Evolutionary conservation across 1,140 invertebrate genomes (phyloP).

Genomic region (Octopus sinensis): DNA sequence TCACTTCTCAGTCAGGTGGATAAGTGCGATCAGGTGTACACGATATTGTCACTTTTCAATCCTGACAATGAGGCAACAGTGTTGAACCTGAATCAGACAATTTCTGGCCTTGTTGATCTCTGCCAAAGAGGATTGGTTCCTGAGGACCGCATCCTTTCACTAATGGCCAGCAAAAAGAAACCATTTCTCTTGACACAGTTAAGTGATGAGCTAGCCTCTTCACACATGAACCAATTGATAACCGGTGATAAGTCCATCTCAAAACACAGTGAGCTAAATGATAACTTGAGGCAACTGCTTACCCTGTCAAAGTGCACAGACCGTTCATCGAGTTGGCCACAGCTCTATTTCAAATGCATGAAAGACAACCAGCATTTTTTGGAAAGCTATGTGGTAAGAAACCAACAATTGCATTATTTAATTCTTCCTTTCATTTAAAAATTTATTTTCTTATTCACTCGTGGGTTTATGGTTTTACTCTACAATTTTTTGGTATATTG

Average conservation of each 20-base stretch:
- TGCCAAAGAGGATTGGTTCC: slow-evolving; percentile 23
- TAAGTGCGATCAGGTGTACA: slow-evolving; percentile 16
- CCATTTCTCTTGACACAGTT: slow-evolving; percentile 43
- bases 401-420: too few species aligned
- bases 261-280: slow-evolving; percentile 28
- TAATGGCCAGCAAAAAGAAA: slow-evolving; percentile 33
- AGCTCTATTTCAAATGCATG: slow-evolving; percentile 35
- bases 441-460: too few species aligned
- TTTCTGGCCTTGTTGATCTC: slow-evolving; percentile 36
- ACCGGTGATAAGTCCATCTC: not conserved
- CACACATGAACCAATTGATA: not conserved
- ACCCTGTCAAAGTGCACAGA: slow-evolving; percentile 29
- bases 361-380: slow-evolving; percentile 43
- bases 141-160: slow-evolving; percentile 32
- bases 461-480: too few species aligned
- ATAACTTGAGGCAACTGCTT: slow-evolving; percentile 33
- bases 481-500: too few species aligned
- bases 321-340: slow-evolving; percentile 35
- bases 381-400: slow-evolving; percentile 38
- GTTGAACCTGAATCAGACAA: slow-evolving; percentile 36
- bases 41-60: slow-evolving; percentile 39
- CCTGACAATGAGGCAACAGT: slow-evolving; percentile 37
- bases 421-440: too few species aligned
- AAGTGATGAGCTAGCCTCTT: slow-evolving; percentile 21
- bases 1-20: slow-evolving; percentile 16